Conservation (phyloP, 2,888 invertebrate genomes). For the Erynnis tages region DNA sequence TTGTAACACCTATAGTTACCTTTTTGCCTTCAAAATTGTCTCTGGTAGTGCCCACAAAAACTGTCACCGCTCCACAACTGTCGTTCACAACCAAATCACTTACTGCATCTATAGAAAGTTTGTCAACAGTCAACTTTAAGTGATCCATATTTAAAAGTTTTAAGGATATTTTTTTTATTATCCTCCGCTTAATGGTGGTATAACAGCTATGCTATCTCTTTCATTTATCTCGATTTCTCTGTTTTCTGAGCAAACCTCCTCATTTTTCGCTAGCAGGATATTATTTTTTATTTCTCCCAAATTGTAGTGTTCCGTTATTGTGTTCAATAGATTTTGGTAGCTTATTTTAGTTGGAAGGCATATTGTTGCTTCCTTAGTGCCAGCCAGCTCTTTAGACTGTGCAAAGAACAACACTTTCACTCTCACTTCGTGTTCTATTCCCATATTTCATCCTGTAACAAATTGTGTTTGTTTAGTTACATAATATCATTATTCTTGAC, state of each 20-base stretch:
- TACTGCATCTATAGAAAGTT: constrained; percentile 85
- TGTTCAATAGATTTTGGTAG: constrained; percentile 81
- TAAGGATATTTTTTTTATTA: constrained; percentile 52
- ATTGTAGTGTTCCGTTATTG: constrained; percentile 83
- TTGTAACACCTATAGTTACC: constrained; percentile 57
- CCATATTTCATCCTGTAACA: constrained; percentile 67
- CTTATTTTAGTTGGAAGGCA: constrained; percentile 74
- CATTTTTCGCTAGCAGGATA: constrained; percentile 91
- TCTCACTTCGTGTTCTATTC: constrained; percentile 69
- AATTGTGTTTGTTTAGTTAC: too few relatives aligned
- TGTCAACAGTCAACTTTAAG: constrained; percentile 84
- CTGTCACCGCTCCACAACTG: constrained; percentile 92
- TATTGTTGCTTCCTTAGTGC: constrained; percentile 80
- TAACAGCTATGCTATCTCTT: constrained; percentile 93
- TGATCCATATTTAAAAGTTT: constrained; percentile 82
- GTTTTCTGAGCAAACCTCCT: constrained; percentile 85
- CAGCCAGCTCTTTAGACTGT: constrained; percentile 91
- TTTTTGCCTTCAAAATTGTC: constrained; percentile 91
- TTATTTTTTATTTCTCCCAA: constrained; percentile 85
- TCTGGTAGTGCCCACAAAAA: constrained; percentile 95
- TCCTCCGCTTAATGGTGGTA: constrained; percentile 97
- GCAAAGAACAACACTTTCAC: constrained; percentile 94
- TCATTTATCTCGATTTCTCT: constrained; percentile 80
- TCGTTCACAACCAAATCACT: constrained; percentile 84
- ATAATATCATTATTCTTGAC: too few relatives aligned